Base-by-base conservation (phyloP, 2,113 vertebrate genomes). In the Platichthys flesus region DNA sequence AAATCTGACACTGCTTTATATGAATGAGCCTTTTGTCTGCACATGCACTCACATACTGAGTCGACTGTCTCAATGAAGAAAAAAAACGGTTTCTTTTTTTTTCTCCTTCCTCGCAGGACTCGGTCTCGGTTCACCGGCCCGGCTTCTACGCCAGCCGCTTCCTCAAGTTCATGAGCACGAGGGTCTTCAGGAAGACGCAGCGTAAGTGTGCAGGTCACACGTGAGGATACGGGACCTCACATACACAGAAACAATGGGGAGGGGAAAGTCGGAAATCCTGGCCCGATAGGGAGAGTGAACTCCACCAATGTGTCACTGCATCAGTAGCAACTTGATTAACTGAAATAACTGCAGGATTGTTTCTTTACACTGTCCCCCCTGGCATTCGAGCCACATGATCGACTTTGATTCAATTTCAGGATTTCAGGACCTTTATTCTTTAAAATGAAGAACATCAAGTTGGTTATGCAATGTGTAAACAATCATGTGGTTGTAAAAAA, bases 81-180 rank as follows among this genome's bases (percentile, higher is more conserved):
- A 26, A 31, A 31, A 81, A 79, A 51, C 42, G 20, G 58, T 65
- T 72, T 70, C 71, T 76, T 76, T 67, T 26, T 67, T 42, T 68
- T 37, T 82, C 88, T 31, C 1, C 31, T 31, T 70, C 26, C 16
- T 18, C 7, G 47, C 88, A 99, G 98, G 98, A 99, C 52, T 96
- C 96, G 0, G 95, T 99, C 88, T 99, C 98, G 0, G 98, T 99
- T 81, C 98, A 99, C 83, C 94, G 96, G 82, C 98, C 98, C 42
- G 94, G 96, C 78, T 99, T 99, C 94, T 99, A 99, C 62, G 97
- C 98, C 69, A 96, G 96, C 84, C 96, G 98, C 88, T 99, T 99
- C 95, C 95, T 99, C 58, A 99, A 98, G 91, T 99, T 99, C 92
- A 98, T 99, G 98, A 98, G 95, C 93, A 93, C 95, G 55, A 94